Conservation (phyloP, 2,797 vertebrate species). For the Eulemur albifrons region DNA sequence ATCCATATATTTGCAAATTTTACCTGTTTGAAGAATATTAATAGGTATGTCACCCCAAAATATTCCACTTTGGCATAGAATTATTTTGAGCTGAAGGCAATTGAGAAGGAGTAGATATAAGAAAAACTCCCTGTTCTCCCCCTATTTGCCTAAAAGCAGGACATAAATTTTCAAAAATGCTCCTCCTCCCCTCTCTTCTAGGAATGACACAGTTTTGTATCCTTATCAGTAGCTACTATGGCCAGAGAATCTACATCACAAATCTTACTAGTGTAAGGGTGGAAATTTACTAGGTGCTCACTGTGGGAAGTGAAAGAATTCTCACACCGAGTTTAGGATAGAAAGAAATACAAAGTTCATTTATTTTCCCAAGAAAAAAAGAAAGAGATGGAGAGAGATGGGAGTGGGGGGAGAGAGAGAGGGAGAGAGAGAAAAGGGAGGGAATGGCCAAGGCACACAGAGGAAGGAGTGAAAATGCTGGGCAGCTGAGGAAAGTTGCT, state of each 20-base stretch:
- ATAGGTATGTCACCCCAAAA: background rate
- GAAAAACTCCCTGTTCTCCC: background rate
- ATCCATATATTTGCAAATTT: background rate
- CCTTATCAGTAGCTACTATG: background rate
- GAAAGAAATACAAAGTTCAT: no score
- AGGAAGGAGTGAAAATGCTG: no score
- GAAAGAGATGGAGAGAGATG: no score
- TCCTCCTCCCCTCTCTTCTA: background rate
- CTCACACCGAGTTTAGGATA: no score
- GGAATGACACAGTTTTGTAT: background rate
- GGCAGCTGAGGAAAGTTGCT: no score
- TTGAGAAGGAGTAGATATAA: background rate
- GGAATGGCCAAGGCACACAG: no score
- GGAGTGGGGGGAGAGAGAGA: no score
- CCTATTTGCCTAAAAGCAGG: background rate
- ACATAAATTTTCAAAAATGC: background rate
- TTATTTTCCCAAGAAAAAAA: no score
- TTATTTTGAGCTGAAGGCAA: background rate
- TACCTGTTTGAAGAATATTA: background rate
- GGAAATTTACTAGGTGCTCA: no score
- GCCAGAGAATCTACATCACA: background rate
- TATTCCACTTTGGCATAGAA: background rate
- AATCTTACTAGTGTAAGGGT: background rate
- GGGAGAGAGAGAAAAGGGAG: no score
- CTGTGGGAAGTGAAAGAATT: no score